Conservation (phyloP, 2,797 vertebrate species). For the Hapalemur alaotrensis region DNA sequence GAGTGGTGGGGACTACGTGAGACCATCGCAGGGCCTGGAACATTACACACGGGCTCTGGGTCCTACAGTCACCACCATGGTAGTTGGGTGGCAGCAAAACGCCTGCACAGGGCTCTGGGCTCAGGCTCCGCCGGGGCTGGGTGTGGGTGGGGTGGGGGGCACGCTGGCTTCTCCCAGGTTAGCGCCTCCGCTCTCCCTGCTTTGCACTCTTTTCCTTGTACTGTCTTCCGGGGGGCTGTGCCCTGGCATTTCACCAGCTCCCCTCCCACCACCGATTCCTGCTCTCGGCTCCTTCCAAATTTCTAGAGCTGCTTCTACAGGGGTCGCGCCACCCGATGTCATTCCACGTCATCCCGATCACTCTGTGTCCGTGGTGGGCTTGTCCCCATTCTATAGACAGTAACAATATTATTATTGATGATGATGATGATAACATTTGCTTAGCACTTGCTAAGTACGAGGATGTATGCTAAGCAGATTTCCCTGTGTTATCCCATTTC, state of each 20-base stretch:
- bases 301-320: not conserved
- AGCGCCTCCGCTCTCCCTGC: not conserved
- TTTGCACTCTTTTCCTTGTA: not conserved
- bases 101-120: too few species aligned
- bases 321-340: fast-evolving
- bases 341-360: fast-evolving
- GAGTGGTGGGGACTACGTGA: not conserved
- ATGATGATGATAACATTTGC: too few species aligned
- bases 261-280: fast-evolving
- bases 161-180: not conserved
- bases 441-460: not conserved
- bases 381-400: not conserved
- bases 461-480: not conserved
- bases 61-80: not conserved
- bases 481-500: not conserved
- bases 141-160: not conserved
- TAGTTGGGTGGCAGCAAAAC: fast-evolving
- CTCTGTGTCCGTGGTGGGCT: fast-evolving
- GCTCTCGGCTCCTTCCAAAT: not conserved
- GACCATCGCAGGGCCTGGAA: not conserved
- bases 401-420: too few species aligned
- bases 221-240: too few species aligned
- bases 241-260: not conserved
- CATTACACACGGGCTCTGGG: not conserved
- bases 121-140: not conserved